phyloP scores from a whole-genome alignment of 2,113 vertebrate species.

The Vireo altiloquus region DNA sequence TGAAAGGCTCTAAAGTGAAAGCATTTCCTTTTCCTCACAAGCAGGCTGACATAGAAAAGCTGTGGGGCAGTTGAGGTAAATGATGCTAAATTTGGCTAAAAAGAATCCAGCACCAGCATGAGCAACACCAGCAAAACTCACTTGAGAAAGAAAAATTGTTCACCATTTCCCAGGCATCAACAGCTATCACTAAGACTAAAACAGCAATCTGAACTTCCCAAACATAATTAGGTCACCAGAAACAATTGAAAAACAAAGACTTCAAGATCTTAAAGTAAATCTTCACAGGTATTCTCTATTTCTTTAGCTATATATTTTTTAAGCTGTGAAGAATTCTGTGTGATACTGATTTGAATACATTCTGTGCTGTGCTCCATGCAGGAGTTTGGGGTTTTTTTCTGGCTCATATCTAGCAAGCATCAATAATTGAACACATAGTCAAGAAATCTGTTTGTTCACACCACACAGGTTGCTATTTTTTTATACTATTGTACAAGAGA shows the following conservation, averaged over 20 bases:
- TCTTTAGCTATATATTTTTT: neutral
- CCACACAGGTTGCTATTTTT: neutral
- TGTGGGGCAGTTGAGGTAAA: neutral
- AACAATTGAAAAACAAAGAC: neutral
- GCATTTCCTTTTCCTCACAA: constrained; percentile 37
- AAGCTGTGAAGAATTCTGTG: neutral
- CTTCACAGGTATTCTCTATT: neutral
- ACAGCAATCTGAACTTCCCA: neutral
- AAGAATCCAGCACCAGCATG: neutral
- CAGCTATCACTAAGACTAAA: neutral
- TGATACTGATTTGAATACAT: neutral
- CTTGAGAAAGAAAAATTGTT: neutral
- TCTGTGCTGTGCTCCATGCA: neutral
- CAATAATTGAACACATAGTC: neutral
- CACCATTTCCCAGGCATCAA: neutral
- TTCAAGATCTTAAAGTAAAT: neutral
- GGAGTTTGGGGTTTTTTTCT: neutral
- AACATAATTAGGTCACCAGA: neutral
- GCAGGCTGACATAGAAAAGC: neutral
- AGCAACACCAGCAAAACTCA: neutral
- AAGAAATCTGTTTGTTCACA: neutral
- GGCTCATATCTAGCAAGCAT: neutral
- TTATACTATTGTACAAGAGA: neutral
- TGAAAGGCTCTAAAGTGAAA: constrained; percentile 29
- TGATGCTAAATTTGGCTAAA: neutral